Evolutionary conservation across 1,140 invertebrate genomes (phyloP).

Genomic region (Aphelinus atriplicis): DNA sequence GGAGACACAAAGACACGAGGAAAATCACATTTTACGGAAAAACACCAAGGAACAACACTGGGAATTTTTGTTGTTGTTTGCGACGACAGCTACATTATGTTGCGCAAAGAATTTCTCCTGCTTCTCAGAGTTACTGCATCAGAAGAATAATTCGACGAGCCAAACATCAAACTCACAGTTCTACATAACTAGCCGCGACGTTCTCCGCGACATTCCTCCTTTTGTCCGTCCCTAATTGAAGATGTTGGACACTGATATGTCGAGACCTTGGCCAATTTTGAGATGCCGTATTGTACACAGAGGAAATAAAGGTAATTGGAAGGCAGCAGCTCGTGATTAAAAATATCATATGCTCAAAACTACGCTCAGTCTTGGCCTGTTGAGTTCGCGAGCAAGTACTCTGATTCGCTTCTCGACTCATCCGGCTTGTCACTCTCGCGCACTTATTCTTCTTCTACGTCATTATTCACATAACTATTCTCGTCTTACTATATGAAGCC

Average conservation of each 20-base stretch:
- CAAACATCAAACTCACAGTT: no score
- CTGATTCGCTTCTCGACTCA: background rate
- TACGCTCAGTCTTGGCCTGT: conserved; percentile 3
- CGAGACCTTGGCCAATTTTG: background rate
- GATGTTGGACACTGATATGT: conserved; percentile 13
- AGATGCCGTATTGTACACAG: background rate
- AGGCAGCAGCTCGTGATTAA: background rate
- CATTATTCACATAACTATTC: background rate
- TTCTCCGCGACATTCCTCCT: no score
- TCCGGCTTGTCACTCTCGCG: background rate
- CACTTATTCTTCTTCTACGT: conserved; percentile 13
- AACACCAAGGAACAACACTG: background rate
- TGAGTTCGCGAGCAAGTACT: no score
- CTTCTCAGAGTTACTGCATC: no score
- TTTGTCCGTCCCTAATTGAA: background rate
- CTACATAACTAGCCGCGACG: no score
- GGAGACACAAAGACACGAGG: background rate
- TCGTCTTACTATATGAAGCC: background rate
- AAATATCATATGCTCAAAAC: background rate
- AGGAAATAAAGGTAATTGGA: background rate
- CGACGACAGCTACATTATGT: no score
- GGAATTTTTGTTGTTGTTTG: background rate
- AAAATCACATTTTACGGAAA: conserved; percentile 16
- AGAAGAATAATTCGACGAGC: no score
- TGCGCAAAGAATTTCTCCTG: no score